Conservation (phyloP, 2,888 invertebrate genomes). For the Polietes domitor region DNA sequence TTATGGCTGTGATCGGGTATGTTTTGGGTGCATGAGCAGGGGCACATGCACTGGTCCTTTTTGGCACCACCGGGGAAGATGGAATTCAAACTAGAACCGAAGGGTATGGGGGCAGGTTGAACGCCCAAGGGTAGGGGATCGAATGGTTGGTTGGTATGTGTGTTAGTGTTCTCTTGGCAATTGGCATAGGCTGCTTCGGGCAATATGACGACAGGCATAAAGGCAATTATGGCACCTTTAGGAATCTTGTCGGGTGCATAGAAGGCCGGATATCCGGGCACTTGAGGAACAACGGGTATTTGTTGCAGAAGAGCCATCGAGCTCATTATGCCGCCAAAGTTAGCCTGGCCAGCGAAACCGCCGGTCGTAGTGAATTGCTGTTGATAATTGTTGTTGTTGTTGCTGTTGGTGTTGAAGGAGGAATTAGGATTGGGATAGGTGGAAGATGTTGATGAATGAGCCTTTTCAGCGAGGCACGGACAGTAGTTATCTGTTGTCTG, state of each 20-base stretch:
- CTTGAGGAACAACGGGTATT: conserved; percentile 78
- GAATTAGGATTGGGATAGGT: conserved; percentile 75
- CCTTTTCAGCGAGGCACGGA: conserved; percentile 74
- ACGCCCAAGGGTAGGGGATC: conserved; percentile 76
- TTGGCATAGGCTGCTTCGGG: conserved; percentile 84
- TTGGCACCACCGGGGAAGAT: conserved; percentile 73
- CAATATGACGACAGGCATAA: conserved; percentile 87
- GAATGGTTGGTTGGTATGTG: conserved; percentile 67
- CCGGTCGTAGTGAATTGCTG: conserved; percentile 68
- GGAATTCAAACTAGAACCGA: conserved; percentile 74
- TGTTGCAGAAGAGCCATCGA: conserved; percentile 78
- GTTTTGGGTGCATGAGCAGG: conserved; percentile 79
- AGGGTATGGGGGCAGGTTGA: conserved; percentile 76
- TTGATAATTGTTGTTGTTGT: conserved; percentile 66
- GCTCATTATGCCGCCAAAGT: conserved; percentile 77
- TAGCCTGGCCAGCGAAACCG: conserved; percentile 72
- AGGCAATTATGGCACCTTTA: conserved; percentile 85
- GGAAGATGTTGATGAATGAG: conserved; percentile 72
- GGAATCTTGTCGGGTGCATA: conserved; percentile 81
- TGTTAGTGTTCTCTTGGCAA: conserved; percentile 74
- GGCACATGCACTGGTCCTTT: conserved; percentile 79
- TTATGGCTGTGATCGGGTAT: conserved; percentile 73
- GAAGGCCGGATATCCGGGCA: conserved; percentile 77
- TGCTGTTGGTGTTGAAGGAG: conserved; percentile 55
- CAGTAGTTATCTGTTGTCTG: conserved; percentile 73